Conservation (phyloP, 2,113 vertebrate species). For the Elephantulus edwardii region DNA sequence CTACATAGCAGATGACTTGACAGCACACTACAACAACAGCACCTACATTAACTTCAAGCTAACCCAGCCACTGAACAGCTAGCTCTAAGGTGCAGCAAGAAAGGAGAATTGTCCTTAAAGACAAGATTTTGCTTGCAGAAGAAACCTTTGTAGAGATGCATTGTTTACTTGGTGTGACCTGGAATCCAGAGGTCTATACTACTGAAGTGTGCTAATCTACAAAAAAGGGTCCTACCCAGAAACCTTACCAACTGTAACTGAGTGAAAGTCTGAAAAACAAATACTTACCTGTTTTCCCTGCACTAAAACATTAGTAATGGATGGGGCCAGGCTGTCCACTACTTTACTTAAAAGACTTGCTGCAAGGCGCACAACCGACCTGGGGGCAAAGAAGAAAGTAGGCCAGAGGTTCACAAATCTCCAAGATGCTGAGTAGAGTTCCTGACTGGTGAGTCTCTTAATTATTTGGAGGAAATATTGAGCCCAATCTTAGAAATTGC, state of each 20-base stretch:
- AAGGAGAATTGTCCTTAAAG: background rate
- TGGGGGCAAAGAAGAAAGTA: slow-evolving; percentile 92
- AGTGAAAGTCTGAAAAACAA: slow-evolving; percentile 71
- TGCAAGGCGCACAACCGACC: slow-evolving; percentile 98
- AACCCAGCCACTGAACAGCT: background rate
- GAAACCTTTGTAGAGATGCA: background rate
- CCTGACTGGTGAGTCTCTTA: slow-evolving; percentile 1
- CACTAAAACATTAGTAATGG: slow-evolving; percentile 99
- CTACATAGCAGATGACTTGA: too few species aligned
- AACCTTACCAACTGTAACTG: slow-evolving; percentile 56
- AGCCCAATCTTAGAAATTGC: background rate
- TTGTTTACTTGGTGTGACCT: background rate
- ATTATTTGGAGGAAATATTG: background rate
- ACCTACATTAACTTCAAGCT: background rate
- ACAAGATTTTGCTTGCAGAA: background rate
- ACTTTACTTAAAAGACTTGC: slow-evolving; percentile 99
- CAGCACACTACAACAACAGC: too few species aligned
- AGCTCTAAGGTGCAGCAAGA: background rate
- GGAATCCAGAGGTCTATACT: background rate
- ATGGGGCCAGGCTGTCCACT: slow-evolving; percentile 99
- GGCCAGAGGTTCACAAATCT: slow-evolving; percentile 85
- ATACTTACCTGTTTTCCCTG: slow-evolving; percentile 99
- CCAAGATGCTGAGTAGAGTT: slow-evolving; percentile 36
- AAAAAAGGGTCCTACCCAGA: slow-evolving; percentile 49
- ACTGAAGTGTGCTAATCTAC: slow-evolving; percentile 1